These are phyloP conservation scores for Parnassius glacialis DNA, from an alignment of 2,888 invertebrate species.

Conservation along the genomic window DNA sequence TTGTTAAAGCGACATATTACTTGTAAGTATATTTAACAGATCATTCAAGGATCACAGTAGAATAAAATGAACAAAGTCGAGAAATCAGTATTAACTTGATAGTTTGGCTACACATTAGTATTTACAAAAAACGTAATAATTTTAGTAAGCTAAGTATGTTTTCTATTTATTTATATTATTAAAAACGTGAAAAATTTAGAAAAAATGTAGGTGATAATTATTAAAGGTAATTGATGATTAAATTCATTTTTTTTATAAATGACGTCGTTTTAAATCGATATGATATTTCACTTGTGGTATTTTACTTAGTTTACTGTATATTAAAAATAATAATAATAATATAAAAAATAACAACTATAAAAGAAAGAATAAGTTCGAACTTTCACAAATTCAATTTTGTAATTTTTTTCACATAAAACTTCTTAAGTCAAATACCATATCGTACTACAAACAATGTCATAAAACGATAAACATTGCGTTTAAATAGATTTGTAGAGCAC, in stretches of 20 bases:
- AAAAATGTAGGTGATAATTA: conserved; percentile 14
- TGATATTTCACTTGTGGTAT: not conserved
- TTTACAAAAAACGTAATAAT: not conserved
- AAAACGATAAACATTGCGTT: not conserved
- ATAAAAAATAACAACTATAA: too few relatives aligned
- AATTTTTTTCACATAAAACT: conserved; percentile 6
- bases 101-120: not conserved
- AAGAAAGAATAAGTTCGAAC: too few relatives aligned
- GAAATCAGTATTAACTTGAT: not conserved
- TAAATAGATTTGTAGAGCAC: not conserved
- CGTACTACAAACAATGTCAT: not conserved
- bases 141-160: conserved; percentile 6
- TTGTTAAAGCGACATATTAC: not conserved
- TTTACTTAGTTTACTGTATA: not conserved
- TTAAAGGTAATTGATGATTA: conserved; percentile 11
- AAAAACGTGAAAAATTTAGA: conserved; percentile 6
- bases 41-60: not conserved
- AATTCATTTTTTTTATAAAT: conserved; percentile 4
- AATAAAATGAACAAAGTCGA: not conserved
- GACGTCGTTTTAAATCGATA: not conserved
- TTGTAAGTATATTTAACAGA: not conserved
- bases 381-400: not conserved
- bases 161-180: conserved; percentile 2
- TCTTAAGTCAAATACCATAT: conserved; percentile 6
- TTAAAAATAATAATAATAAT: too few relatives aligned